These are phyloP conservation scores for Empidonax alnorum DNA, from an alignment of 2,113 vertebrate genomes.

Conservation along the genomic window DNA sequence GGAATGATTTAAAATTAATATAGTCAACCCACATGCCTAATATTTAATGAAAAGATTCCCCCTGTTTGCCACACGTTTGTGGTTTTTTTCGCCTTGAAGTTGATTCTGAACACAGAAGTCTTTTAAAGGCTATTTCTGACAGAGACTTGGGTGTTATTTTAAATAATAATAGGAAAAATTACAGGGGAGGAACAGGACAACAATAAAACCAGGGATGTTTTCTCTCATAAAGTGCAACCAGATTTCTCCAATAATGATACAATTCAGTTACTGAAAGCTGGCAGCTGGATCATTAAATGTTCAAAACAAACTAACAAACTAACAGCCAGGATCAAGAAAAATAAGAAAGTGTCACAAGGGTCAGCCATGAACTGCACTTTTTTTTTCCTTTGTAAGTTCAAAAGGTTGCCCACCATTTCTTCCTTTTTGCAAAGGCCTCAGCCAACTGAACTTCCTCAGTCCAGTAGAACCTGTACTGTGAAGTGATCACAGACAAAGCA, in stretches of 20 bases:
- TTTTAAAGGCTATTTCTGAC: conserved; percentile 67
- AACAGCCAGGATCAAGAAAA: conserved; percentile 71
- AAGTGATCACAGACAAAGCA: conserved; percentile 82
- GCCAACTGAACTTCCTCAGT: conserved; percentile 89
- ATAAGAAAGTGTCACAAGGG: conserved; percentile 64
- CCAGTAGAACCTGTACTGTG: conserved; percentile 85
- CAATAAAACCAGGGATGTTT: conserved; percentile 58
- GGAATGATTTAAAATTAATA: conserved; percentile 73
- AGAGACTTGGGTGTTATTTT: conserved; percentile 65
- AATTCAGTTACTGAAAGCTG: conserved; percentile 57
- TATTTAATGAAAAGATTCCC: conserved; percentile 72
- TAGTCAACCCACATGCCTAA: conserved; percentile 66
- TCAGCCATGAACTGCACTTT: conserved; percentile 55
- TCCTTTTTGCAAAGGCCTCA: conserved; percentile 84
- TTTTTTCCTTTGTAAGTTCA: conserved; percentile 81
- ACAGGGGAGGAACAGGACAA: conserved; percentile 65
- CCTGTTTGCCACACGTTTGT: conserved; percentile 44
- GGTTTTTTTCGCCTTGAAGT: conserved; percentile 49
- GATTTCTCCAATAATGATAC: conserved; percentile 65
- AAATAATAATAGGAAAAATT: conserved; percentile 66
- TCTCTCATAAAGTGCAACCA: conserved; percentile 66
- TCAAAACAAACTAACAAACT: conserved; percentile 60
- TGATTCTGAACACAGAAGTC: conserved; percentile 58
- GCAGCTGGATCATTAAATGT: conserved; percentile 66
- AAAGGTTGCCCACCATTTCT: conserved; percentile 91